phyloP scores from a whole-genome alignment of 2,113 vertebrate species.

The Crotalus viridis region DNA sequence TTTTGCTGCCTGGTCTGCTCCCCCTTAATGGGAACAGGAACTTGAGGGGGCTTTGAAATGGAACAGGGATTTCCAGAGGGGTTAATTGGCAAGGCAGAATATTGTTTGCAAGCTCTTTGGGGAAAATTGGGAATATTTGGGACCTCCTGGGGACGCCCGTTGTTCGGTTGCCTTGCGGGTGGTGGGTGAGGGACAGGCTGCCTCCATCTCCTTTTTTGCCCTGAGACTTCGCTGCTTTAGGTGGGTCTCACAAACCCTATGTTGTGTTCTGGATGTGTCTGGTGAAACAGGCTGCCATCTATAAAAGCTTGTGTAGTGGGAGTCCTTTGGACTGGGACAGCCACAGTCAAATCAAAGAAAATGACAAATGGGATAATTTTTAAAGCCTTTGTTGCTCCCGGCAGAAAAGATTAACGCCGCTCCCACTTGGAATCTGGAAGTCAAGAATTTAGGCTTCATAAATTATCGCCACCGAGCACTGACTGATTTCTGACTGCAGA shows the following conservation, averaged over 20 bases:
- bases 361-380: background rate
- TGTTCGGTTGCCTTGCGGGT: too few relatives aligned
- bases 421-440: background rate
- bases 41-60: constrained; percentile 54
- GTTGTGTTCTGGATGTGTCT: background rate
- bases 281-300: background rate
- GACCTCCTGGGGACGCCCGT: background rate
- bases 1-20: background rate
- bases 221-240: background rate
- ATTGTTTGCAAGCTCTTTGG: constrained; percentile 46
- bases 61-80: constrained; percentile 20
- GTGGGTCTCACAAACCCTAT: background rate
- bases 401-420: background rate
- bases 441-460: background rate
- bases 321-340: background rate
- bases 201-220: too few relatives aligned
- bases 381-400: background rate
- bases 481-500: background rate
- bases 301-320: background rate
- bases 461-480: background rate
- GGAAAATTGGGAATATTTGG: background rate
- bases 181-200: too few relatives aligned
- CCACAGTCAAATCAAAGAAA: background rate
- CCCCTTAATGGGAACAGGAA: constrained; percentile 53
- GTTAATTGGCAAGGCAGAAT: constrained; percentile 28